Base-by-base conservation (phyloP, 2,888 invertebrate genomes). In the Pecten maximus region DNA sequence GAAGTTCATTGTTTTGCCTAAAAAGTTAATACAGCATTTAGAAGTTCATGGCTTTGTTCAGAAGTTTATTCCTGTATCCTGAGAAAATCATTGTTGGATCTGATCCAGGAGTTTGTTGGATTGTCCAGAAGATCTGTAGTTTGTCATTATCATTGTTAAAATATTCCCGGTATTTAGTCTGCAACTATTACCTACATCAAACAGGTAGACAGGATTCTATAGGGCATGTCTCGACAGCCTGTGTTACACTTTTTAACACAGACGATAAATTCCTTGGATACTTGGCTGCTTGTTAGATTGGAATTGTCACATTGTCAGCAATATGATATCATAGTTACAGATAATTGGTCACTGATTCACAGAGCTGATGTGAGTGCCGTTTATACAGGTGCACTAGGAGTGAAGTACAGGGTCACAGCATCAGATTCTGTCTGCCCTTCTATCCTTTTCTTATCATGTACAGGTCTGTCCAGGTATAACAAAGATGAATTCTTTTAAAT, bases 231-330 rank as follows among this genome's bases (percentile, higher is more conserved):
- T 35, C 74, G 10, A 23, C 35, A 74, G 8, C 35, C 12, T 74
- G 74, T 74, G 74, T 28, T 74, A 74, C 35, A 74, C 74, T 74
- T 74, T 74, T 74, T 74, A 74, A 74, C 28, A 28, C 23, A 12
- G 23, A 6, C 35, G 74, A 74, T 74, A 74, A 74, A 74, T 74
- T 74, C 74, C 74, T 35, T 74, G 74, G 74, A 74, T 74, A 35
- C 74, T 74, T 74, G 74, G 74, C 74, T 35, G 74, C 28, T 74
- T 28, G 74, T 74, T 74, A 74, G 35, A 74, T 74, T 10, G 74
- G 74, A 74, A 74, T 74, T 74, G 74, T 74, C 74, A 74, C 74
- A 74, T 74, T 74, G 74, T 74, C 74, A 28, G 74, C 74, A 74
- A 74, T 74, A 74, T 74, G 74, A 74, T 74, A 74, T 74, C 74